Percentiles rank a stretch among this genome's conserved stretches.
Conservation (phyloP, 92 coral and sea anemone genomes). For the Epizoanthus rinbou region DNA sequence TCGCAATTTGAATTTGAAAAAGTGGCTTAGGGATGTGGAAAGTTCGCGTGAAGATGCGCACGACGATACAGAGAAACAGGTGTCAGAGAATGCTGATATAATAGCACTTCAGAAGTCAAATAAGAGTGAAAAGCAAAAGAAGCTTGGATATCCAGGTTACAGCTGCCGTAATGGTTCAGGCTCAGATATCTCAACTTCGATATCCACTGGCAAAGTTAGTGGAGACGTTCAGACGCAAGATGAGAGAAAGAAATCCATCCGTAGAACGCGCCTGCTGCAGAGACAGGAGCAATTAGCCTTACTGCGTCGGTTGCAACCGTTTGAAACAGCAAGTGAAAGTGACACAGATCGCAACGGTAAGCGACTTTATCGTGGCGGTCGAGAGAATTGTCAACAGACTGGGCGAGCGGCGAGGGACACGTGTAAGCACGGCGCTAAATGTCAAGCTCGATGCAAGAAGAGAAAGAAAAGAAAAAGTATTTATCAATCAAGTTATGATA, state of each 20-base stretch:
- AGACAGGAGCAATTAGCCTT: slow-evolving; percentile 1
- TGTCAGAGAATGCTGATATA: neutral
- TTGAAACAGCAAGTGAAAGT: slow-evolving; percentile 24
- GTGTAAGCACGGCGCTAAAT: slow-evolving; percentile 65
- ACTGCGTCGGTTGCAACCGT: neutral
- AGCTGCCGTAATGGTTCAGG: neutral
- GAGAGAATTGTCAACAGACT: slow-evolving; percentile 42
- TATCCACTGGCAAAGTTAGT: neutral
- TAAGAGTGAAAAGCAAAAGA: neutral
- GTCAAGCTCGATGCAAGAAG: slow-evolving; percentile 51
- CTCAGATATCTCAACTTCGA: neutral
- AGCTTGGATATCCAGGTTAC: neutral
- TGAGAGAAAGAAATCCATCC: neutral
- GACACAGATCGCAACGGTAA: neutral
- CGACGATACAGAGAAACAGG: neutral
- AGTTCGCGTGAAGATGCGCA: neutral
- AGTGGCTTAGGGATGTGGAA: slow-evolving; percentile 52
- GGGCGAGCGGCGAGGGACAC: slow-evolving; percentile 43
- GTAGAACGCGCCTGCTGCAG: neutral
- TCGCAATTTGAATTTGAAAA: slow-evolving; percentile 31
- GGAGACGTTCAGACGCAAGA: neutral
- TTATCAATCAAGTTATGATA: neutral
- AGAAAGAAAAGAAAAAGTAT: slow-evolving; percentile 18
- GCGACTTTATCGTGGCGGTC: slow-evolving; percentile 44
- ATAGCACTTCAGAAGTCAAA: too few relatives aligned